Evolutionary conservation across 2,888 invertebrate genomes (phyloP).

Genomic region (Thymelicus acteon): DNA sequence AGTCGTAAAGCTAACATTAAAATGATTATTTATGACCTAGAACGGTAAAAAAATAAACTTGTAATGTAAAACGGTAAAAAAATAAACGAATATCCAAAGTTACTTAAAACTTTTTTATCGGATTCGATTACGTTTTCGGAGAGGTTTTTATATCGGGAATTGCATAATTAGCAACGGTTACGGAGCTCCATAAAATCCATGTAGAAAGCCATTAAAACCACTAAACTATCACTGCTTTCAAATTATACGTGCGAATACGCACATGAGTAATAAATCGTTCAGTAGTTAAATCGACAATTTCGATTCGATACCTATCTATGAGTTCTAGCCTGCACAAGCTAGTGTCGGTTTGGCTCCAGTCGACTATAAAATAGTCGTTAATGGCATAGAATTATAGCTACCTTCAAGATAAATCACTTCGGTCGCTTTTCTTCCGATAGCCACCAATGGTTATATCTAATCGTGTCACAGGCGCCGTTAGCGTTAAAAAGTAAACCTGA

Average conservation of each 20-base stretch:
- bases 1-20: no score
- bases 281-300: not conserved
- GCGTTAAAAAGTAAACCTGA: not conserved
- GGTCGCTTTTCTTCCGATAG: conserved; percentile 16
- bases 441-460: conserved; percentile 6
- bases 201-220: not conserved
- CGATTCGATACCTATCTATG: not conserved
- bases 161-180: no score
- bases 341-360: conserved; percentile 21
- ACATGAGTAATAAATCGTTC: conserved; percentile 5
- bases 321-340: conserved; percentile 1
- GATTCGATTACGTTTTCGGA: no score
- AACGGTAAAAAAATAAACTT: no score
- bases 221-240: not conserved
- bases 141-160: no score
- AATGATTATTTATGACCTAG: no score
- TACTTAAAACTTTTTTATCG: no score
- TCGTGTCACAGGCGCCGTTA: not conserved
- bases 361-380: conserved; percentile 23
- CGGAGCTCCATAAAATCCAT: no score
- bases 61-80: no score
- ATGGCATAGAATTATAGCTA: conserved; percentile 3
- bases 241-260: not conserved
- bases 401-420: conserved; percentile 15
- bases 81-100: no score